Conservation (phyloP, 2,113 vertebrate species). For the Mormoops blainvillei region DNA sequence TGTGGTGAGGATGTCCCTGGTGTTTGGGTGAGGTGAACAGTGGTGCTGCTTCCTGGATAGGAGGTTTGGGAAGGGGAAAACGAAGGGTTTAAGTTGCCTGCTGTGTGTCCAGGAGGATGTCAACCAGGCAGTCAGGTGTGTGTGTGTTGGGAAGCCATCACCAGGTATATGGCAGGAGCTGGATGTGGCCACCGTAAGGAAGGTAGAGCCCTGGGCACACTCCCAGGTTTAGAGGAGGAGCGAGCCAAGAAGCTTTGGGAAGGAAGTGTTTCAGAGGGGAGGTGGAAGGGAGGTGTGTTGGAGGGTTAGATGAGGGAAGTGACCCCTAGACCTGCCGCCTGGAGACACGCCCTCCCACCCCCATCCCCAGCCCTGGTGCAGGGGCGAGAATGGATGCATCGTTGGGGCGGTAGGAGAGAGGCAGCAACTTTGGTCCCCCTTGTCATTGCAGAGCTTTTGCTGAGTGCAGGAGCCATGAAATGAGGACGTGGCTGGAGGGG, state of each 20-base stretch:
- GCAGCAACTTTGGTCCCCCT: background rate
- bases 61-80: background rate
- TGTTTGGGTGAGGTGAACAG: background rate
- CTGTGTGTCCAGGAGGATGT: background rate
- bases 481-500: background rate
- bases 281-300: background rate
- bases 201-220: background rate
- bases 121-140: background rate
- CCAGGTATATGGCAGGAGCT: too few species aligned
- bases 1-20: accelerated
- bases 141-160: background rate
- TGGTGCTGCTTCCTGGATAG: background rate
- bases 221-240: background rate
- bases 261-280: background rate
- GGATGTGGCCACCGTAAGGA: background rate
- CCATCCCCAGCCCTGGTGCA: too few species aligned
- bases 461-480: background rate
- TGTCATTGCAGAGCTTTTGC: background rate
- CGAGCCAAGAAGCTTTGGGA: too few species aligned
- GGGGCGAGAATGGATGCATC: background rate
- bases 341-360: accelerated
- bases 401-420: accelerated
- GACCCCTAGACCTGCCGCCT: background rate
- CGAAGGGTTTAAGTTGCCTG: background rate
- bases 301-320: background rate